Evolutionary conservation across 2,797 vertebrate genomes (phyloP).

Genomic region (Muscicapa comitata): DNA sequence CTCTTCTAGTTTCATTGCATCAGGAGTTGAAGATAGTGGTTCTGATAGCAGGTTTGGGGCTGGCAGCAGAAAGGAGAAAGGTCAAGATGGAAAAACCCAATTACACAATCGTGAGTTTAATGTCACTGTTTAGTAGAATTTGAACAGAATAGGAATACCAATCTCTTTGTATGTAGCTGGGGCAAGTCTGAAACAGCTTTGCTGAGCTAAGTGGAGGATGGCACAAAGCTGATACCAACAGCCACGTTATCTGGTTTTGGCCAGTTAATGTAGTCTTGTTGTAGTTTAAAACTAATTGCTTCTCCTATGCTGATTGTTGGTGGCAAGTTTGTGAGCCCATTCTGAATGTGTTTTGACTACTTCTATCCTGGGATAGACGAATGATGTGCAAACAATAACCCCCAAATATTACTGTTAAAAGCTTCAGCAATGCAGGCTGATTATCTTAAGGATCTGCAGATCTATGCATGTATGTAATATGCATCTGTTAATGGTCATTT

Average conservation of each 20-base stretch:
- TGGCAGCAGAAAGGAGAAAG: not conserved
- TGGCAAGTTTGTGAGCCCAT: not conserved
- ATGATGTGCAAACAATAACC: not conserved
- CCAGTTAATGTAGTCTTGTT: not conserved
- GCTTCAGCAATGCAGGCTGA: slow-evolving; percentile 3
- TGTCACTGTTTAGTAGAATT: not conserved
- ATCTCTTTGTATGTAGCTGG: not conserved
- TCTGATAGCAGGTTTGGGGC: not conserved
- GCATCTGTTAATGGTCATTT: slow-evolving; percentile 40
- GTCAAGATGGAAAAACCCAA: not conserved
- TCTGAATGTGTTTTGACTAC: not conserved
- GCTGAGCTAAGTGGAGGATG: not conserved
- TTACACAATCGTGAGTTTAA: not conserved
- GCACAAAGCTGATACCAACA: not conserved
- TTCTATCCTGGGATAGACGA: not conserved
- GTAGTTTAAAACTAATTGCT: not conserved
- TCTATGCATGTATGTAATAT: slow-evolving; percentile 26
- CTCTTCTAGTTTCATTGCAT: not conserved
- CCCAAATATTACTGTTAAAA: slow-evolving; percentile 47
- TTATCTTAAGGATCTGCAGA: slow-evolving; percentile 46
- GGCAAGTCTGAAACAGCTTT: not conserved
- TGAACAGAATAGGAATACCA: not conserved
- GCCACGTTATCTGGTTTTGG: not conserved
- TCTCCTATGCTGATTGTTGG: not conserved
- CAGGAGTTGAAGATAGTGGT: not conserved